Conservation (phyloP, 2,888 invertebrate species). For the Cylloceria caligata region DNA sequence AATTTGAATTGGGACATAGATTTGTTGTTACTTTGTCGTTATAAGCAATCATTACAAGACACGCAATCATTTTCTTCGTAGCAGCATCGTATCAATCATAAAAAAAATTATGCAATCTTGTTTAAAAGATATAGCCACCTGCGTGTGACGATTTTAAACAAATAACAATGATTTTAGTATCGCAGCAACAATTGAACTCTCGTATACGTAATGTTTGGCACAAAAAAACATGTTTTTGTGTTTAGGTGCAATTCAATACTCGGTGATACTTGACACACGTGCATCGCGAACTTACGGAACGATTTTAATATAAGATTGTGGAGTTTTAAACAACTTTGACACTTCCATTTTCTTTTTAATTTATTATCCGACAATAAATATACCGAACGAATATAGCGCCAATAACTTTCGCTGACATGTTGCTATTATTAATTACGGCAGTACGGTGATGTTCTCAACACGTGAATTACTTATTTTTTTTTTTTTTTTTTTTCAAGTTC, state of each 20-base stretch:
- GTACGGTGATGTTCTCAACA: constrained; percentile 54
- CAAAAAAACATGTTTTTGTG: constrained; percentile 5
- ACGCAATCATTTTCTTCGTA: not conserved
- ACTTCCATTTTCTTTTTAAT: constrained; percentile 29
- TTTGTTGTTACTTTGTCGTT: not conserved
- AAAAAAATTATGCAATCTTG: constrained; percentile 26
- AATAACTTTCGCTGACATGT: constrained; percentile 37
- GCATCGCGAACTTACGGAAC: not conserved
- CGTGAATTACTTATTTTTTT: constrained; percentile 52
- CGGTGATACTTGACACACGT: constrained; percentile 20
- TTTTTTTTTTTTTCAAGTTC: constrained; percentile 47
- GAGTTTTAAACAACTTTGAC: constrained; percentile 36
- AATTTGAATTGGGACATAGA: not conserved
- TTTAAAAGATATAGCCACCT: not conserved
- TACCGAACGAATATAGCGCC: constrained; percentile 38
- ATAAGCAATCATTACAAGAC: not conserved
- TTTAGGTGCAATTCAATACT: constrained; percentile 7
- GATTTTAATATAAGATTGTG: constrained; percentile 31
- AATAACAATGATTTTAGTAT: not conserved
- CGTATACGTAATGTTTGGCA: constrained; percentile 12
- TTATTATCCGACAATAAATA: constrained; percentile 42
- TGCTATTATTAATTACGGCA: constrained; percentile 57
- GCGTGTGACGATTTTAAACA: not conserved
- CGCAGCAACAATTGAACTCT: constrained; percentile 24
- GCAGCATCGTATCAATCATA: constrained; percentile 17